Evolutionary conservation across 2,888 invertebrate species (phyloP), one percentile per base, ranked within the genome.

Genomic region (Leptothorax acervorum): DNA sequence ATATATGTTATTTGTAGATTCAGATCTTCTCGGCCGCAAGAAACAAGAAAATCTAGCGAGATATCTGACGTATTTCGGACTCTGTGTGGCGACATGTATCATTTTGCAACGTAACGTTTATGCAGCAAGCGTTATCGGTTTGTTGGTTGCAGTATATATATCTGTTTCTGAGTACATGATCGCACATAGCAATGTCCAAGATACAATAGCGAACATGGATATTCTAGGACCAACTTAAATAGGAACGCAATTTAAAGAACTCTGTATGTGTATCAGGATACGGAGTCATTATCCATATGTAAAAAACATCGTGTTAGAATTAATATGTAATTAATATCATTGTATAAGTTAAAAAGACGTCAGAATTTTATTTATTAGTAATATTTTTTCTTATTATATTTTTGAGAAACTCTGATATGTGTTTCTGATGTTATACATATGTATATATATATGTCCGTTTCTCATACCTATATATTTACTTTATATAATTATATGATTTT

Each of bases 71-170:
- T 99, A 99, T 93, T 95, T 97, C 63, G 98, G 98, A 3, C 95
- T 99, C 62, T 97, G 98, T 91, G 95, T 98, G 62, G 98, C 98
- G 53, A 98, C 98, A 0, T 97, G 97, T 90, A 98, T 98, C 81
- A 97, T 98, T 91, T 96, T 98, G 75, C 98, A 98, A 90, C 97
- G 97, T 92, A 98, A 97, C 82, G 96, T 97, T 0, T 95, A 96
- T 53, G 95, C 98, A 60, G 98, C 98, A 12, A 97, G 97, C 81
- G 93, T 97, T 70, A 97, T 99, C 74, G 98, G 98, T 2, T 95
- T 97, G 0, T 96, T 97, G 90, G 98, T 98, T 28, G 96, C 97
- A 39, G 94, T 97, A 48, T 99, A 99, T 94, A 98, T 99, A 91
- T 96, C 97, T 0, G 96, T 97, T 9, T 98, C 98, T 0, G 98